Evolutionary conservation across 2,797 vertebrate genomes (phyloP).

Genomic region (Rhinella marina): DNA sequence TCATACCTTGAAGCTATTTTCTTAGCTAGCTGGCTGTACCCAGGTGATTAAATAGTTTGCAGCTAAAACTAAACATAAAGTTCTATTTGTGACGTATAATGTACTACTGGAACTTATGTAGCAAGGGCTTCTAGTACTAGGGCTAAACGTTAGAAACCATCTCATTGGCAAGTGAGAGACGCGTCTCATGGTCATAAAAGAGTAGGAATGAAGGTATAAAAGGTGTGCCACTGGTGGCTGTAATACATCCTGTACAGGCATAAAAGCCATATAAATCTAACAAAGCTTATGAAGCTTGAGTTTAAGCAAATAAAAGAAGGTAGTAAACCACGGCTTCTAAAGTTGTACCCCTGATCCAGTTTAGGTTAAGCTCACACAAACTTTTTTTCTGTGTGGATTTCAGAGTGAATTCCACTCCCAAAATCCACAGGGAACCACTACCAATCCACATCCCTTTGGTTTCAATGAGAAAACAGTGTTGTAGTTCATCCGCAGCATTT

Average conservation of each 20-base stretch:
- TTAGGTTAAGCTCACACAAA: no score
- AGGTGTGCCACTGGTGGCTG: constrained; percentile 3
- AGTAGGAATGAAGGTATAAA: background rate
- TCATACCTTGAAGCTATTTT: constrained; percentile 31
- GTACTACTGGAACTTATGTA: background rate
- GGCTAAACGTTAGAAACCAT: background rate
- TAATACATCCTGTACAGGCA: background rate
- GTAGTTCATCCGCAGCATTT: no score
- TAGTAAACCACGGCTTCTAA: background rate
- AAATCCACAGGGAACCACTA: no score
- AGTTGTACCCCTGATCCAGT: background rate
- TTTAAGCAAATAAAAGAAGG: background rate
- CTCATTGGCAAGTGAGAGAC: background rate
- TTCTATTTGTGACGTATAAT: background rate
- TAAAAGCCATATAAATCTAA: background rate
- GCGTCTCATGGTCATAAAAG: background rate
- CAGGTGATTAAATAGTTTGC: background rate
- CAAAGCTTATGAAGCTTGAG: background rate
- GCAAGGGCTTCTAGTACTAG: background rate
- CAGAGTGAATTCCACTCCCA: no score
- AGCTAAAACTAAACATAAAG: background rate
- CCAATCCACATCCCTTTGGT: no score
- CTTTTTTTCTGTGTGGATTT: no score
- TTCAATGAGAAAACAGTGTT: no score
- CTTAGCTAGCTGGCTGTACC: constrained; percentile 11